Evolutionary conservation across 2,797 vertebrate species (phyloP).

Genomic region (Tauraco hartlaubi): DNA sequence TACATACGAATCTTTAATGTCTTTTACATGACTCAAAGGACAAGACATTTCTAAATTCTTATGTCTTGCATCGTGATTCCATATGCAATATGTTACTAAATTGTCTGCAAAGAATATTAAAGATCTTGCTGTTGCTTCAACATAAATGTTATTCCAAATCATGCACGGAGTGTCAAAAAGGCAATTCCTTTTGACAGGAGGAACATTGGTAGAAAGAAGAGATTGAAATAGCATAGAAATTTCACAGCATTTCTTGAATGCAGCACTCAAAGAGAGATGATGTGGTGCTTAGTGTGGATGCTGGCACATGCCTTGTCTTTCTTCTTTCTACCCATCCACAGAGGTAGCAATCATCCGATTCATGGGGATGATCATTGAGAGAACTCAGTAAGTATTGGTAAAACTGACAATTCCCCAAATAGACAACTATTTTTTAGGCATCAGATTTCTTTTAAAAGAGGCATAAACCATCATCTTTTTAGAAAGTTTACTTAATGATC

Average conservation of each 20-base stretch:
- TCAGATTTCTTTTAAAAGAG: not conserved
- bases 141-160: not conserved
- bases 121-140: not conserved
- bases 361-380: not conserved
- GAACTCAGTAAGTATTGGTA: fast-evolving
- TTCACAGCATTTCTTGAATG: not conserved
- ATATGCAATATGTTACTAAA: not conserved
- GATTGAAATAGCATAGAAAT: not conserved
- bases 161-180: not conserved
- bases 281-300: not conserved
- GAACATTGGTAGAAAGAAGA: not conserved
- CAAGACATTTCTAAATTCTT: not conserved
- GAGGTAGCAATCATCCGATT: not conserved
- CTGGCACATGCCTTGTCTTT: not conserved
- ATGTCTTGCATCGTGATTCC: not conserved
- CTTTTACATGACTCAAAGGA: not conserved
- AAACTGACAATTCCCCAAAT: not conserved
- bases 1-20: not conserved
- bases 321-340: not conserved
- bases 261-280: not conserved
- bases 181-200: not conserved
- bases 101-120: not conserved
- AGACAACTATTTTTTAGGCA: not conserved
- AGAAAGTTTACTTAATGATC: not conserved
- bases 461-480: not conserved